These are phyloP conservation scores for Taenaris catops DNA, from an alignment of 2,888 invertebrate genomes.

Conservation along the genomic window DNA sequence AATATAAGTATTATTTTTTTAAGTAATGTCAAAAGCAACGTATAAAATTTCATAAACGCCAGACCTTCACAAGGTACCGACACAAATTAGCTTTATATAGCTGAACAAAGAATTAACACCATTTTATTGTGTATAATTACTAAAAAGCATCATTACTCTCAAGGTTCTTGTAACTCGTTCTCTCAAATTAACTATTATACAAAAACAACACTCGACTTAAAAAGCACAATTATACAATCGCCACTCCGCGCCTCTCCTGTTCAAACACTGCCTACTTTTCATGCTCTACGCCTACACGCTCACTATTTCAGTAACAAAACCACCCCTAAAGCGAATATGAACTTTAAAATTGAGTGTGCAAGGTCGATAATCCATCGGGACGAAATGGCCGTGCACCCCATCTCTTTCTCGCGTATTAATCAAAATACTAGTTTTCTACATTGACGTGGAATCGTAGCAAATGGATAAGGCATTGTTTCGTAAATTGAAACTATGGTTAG, in stretches of 20 bases:
- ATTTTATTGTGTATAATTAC: conserved; percentile 19
- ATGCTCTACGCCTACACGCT: conserved; percentile 75
- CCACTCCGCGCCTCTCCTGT: conserved; percentile 60
- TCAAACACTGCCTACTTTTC: conserved; percentile 76
- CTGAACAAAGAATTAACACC: conserved; percentile 8
- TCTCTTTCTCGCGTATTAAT: conserved; percentile 78
- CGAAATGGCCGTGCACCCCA: conserved; percentile 47
- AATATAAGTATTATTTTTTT: too few relatives aligned
- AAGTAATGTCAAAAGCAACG: too few relatives aligned
- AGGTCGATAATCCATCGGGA: conserved; percentile 37
- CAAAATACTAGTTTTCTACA: conserved; percentile 76
- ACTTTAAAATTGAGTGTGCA: conserved; percentile 41
- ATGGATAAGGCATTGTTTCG: conserved; percentile 78
- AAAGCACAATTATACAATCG: conserved; percentile 43
- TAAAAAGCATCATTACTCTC: conserved; percentile 19
- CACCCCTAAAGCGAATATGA: conserved; percentile 39
- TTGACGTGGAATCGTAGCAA: conserved; percentile 76
- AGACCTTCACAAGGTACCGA: conserved; percentile 1
- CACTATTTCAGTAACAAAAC: conserved; percentile 67
- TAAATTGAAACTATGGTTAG: conserved; percentile 75
- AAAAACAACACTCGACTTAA: conserved; percentile 29
- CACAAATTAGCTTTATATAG: conserved; percentile 6
- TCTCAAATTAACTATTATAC: conserved; percentile 26
- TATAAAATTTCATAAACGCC: too few relatives aligned
- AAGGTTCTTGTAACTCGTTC: conserved; percentile 21